These are phyloP conservation scores for Meriones unguiculatus DNA, from an alignment of 2,113 vertebrate species.

Conservation along the genomic window DNA sequence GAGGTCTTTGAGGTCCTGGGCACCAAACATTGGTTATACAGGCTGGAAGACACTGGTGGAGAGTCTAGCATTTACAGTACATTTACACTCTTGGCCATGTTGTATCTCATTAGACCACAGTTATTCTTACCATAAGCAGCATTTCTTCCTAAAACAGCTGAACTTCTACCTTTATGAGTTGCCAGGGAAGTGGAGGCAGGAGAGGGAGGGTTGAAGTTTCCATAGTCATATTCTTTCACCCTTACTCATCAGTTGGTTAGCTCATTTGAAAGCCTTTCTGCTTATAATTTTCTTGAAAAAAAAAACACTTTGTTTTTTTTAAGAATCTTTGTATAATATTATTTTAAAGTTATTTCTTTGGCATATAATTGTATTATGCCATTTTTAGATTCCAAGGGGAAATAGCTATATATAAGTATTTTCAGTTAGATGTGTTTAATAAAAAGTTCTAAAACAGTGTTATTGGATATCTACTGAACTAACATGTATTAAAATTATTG, in stretches of 20 bases:
- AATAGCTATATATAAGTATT: background rate
- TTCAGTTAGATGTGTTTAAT: constrained; percentile 26
- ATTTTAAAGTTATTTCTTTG: background rate
- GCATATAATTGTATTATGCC: background rate
- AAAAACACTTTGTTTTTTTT: background rate
- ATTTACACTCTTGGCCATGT: background rate
- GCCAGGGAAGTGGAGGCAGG: background rate
- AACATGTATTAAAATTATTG: background rate
- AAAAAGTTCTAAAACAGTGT: background rate
- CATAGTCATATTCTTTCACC: background rate
- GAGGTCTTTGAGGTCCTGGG: background rate
- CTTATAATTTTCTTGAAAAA: background rate
- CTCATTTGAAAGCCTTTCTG: background rate
- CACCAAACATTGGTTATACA: background rate
- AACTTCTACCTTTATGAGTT: background rate
- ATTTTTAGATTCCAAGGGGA: constrained; percentile 9
- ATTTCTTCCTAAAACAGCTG: background rate
- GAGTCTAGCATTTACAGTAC: background rate
- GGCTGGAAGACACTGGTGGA: background rate
- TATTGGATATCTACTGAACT: constrained; percentile 2
- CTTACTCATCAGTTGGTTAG: background rate
- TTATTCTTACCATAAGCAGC: background rate
- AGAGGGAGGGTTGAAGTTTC: background rate
- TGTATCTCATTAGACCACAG: background rate
- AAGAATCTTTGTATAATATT: too few species aligned